Conservation (phyloP, 1,140 invertebrate genomes). For the Zaprionus tsacasi region DNA sequence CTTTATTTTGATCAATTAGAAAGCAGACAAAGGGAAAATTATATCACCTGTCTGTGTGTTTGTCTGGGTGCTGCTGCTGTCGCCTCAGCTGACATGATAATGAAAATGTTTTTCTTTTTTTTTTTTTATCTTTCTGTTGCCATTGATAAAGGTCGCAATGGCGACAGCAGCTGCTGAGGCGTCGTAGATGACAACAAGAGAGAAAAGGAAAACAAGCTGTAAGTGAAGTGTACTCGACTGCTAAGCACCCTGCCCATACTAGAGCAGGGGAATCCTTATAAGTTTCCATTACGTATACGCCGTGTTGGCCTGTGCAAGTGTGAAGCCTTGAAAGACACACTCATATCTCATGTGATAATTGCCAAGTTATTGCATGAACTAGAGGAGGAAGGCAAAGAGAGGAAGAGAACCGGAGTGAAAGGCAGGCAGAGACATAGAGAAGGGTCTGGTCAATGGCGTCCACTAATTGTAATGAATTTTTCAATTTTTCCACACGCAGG, state of each 20-base stretch:
- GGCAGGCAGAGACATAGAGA: not conserved
- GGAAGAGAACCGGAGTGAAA: not conserved
- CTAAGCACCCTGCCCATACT: slow-evolving; percentile 8
- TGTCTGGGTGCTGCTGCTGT: slow-evolving; percentile 23
- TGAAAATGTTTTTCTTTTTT: slow-evolving; percentile 59
- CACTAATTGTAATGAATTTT: slow-evolving; percentile 82
- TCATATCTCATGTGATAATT: slow-evolving; percentile 51
- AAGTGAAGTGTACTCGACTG: slow-evolving; percentile 11
- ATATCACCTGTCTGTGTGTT: not conserved
- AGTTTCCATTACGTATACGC: not conserved
- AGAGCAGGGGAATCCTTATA: not conserved
- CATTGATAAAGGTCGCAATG: slow-evolving; percentile 65
- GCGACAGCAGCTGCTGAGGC: slow-evolving; percentile 66
- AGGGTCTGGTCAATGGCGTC: slow-evolving; percentile 46
- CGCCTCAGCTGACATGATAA: slow-evolving; percentile 50
- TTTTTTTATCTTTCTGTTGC: slow-evolving; percentile 36
- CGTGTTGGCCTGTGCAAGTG: too few species aligned
- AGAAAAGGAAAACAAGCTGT: not conserved
- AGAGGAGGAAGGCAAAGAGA: not conserved
- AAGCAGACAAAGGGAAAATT: slow-evolving; percentile 21
- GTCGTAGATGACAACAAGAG: slow-evolving; percentile 34
- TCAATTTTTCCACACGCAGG: slow-evolving; percentile 57
- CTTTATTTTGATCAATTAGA: slow-evolving; percentile 70
- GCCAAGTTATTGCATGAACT: slow-evolving; percentile 61
- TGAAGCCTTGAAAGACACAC: too few species aligned